Evolutionary conservation across 2,113 vertebrate genomes (phyloP), one percentile per base, ranked within the genome.

Genomic region (Albula glossodonta): DNA sequence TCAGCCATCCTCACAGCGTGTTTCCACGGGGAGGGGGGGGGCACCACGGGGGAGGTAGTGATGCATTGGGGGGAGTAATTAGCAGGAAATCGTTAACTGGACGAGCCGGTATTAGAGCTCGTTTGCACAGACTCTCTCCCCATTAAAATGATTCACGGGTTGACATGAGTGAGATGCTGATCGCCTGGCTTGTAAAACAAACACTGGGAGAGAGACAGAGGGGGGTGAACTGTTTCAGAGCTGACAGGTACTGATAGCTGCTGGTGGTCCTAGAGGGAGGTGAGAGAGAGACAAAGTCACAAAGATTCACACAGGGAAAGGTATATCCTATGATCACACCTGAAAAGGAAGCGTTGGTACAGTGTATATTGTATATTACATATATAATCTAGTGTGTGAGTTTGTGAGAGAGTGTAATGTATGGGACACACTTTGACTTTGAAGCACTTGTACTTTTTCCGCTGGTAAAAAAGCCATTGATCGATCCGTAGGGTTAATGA

Each of bases 121-220:
- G 92, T 92, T 91, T 92, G 92, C 90, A 91, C 89, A 51, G 90
- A 86, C 84, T 12, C 90, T 88, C 87, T 90, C 25, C n/a, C 88
- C 86, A 89, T 93, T 90, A 85, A 41, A 91, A 92, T 92, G 91
- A 93, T 93, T 92, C 88, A 91, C 90, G 90, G 91, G 12, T 90
- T 91, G 90, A 90, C 91, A 92, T 90, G 89, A 89, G 90, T 92
- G 86, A 90, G 90, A 93, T 92, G 92, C 89, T 93, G 90, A 93
- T 93, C 92, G 90, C n/a, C 19, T 82, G 87, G 50, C 57, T n/a
- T 53, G 74, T 77, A 89, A 5, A 88, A 90, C 87, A 79, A 86
- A 86, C 83, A 74, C 60, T 25, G 87, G 57, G 88, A 31, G 2
- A 84, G 82, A 89, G 63, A 51, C 48, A 52, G 50, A 49, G 41